Base-by-base conservation (phyloP, 2,888 invertebrate genomes). In the Drosophila nigricruria region DNA sequence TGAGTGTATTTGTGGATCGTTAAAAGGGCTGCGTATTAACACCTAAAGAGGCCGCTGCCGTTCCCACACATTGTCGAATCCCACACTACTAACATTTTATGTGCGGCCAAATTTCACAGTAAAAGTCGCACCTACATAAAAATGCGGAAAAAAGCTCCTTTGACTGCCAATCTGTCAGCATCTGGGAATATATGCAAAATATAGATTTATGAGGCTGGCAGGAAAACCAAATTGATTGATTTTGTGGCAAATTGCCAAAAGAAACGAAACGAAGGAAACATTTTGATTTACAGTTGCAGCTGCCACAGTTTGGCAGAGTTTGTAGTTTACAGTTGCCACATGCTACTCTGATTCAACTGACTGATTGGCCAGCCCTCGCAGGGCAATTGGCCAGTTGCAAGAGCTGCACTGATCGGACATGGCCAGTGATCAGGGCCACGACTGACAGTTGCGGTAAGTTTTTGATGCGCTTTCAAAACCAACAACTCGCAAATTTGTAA, bases 381-480 rank as follows among this genome's bases (percentile, higher is more conserved):
- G 36, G 3, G 16, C 57, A 72, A 62, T 65, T 54, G 52, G 27
- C 34, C 67, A 65, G 63, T 52, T 79, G 66, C 54, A 47, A 49
- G 54, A 63, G n/a, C 8, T 38, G 38, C 10, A 14, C 9, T 34
- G 10, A 6, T 36, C 30, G 14, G 73, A 73, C 70, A 63, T 70
- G 71, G 58, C 67, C 73, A 70, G 18, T 73, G 49, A 70, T 42
- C 70, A 65, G 49, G 45, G 43, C 50, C 47, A 10, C 18, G 3
- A 12, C 18, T 49, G 80, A 84, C 90, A 88, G 73, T 88, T 90
- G 91, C 80, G 91, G 89, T 91, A 66, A 85, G 78, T 80, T 83
- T 81, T 79, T 75, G 78, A 85, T 89, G 91, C 86, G 90, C 90
- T 90, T 91, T 79, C 69, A 81, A 78, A 82, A 74, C 62, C 70